phyloP scores from a whole-genome alignment of 2,113 vertebrate species.

The Bos javanicus region DNA sequence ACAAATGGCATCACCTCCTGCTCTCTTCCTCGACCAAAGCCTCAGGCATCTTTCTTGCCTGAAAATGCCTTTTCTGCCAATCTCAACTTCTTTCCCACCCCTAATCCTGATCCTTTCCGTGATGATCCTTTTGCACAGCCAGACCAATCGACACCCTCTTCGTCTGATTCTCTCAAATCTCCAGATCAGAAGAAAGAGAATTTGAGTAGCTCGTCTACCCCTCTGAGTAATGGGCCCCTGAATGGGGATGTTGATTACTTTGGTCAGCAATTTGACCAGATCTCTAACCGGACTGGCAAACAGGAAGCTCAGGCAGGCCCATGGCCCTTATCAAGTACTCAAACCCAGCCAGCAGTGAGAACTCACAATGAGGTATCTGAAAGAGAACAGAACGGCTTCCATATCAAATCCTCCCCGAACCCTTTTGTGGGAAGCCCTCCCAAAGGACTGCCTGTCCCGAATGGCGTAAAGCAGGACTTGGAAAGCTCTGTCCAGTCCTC shows the following conservation, averaged over 20 bases:
- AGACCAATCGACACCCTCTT: slow-evolving; percentile 76
- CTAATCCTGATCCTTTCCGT: slow-evolving; percentile 92
- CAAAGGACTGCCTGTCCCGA: slow-evolving; percentile 78
- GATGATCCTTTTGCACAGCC: slow-evolving; percentile 90
- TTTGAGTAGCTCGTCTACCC: slow-evolving; percentile 67
- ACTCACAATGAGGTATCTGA: slow-evolving; percentile 81
- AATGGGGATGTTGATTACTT: slow-evolving; percentile 84
- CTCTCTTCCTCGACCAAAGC: slow-evolving; percentile 83
- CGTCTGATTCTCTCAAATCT: slow-evolving; percentile 79
- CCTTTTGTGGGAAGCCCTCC: slow-evolving; percentile 84
- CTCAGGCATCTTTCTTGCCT: slow-evolving; percentile 80
- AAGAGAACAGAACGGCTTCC: slow-evolving; percentile 81
- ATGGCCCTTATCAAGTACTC: slow-evolving; percentile 82
- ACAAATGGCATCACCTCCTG: slow-evolving; percentile 82
- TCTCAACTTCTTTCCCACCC: slow-evolving; percentile 92
- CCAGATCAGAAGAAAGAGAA: slow-evolving; percentile 78
- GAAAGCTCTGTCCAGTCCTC: slow-evolving; percentile 76
- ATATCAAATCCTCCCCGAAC: slow-evolving; percentile 77
- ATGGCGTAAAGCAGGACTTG: slow-evolving; percentile 81
- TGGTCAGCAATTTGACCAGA: slow-evolving; percentile 87
- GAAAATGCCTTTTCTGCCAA: slow-evolving; percentile 85
- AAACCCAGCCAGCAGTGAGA: slow-evolving; percentile 73
- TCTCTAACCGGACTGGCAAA: slow-evolving; percentile 87
- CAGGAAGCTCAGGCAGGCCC: slow-evolving; percentile 82
- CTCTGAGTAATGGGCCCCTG: slow-evolving; percentile 76